Evolutionary conservation across 2,888 invertebrate genomes (phyloP).

Genomic region (Pterostichus madidus): DNA sequence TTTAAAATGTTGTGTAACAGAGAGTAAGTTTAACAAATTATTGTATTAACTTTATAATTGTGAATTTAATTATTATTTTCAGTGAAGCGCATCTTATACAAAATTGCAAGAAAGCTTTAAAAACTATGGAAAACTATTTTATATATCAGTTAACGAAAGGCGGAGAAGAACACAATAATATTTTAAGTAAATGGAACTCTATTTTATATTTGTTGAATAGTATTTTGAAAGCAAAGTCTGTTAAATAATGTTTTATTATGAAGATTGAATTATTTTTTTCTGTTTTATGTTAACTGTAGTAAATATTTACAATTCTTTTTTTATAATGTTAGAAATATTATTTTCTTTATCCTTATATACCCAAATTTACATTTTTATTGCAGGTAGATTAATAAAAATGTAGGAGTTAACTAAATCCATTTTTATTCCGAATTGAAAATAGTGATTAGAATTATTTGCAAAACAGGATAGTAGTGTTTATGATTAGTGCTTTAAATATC

Average conservation of each 20-base stretch:
- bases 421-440: no score
- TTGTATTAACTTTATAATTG: slow-evolving; percentile 41
- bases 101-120: slow-evolving; percentile 73
- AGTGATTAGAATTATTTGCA: no score
- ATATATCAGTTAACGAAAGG: slow-evolving; percentile 74
- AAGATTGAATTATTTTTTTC: no score
- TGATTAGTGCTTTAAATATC: no score
- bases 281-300: no score
- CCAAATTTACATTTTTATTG: no score
- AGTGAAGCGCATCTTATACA: slow-evolving; percentile 78
- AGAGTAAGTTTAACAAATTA: slow-evolving; percentile 73
- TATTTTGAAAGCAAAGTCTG: slow-evolving; percentile 67
- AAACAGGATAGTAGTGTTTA: no score
- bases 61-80: slow-evolving; percentile 72
- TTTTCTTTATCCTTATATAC: no score
- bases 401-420: no score
- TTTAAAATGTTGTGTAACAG: slow-evolving; percentile 75
- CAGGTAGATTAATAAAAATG: no score
- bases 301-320: neutral
- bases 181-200: slow-evolving; percentile 71
- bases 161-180: slow-evolving; percentile 69
- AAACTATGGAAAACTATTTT: slow-evolving; percentile 72
- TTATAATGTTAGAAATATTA: neutral
- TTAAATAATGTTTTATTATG: slow-evolving; percentile 5
- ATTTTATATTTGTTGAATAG: slow-evolving; percentile 70